Evolutionary conservation across 2,888 invertebrate genomes (phyloP).

Genomic region (Neoaliturus tenellus): DNA sequence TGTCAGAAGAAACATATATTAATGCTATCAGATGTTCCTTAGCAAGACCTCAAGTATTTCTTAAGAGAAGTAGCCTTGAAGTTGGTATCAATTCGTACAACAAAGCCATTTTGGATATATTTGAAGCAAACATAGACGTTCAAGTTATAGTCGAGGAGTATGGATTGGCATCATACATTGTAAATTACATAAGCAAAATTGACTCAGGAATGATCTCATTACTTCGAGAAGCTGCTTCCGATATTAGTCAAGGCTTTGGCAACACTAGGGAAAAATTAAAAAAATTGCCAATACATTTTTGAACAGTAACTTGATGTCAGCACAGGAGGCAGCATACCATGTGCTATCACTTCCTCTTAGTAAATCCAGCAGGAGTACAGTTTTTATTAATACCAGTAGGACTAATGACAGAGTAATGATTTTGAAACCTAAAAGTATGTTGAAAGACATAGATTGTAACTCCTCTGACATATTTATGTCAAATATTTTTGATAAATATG

Average conservation of each 20-base stretch:
- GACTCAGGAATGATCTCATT: not conserved
- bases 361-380: constrained; percentile 3
- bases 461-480: constrained; percentile 16
- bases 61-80: constrained; percentile 24
- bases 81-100: constrained; percentile 25
- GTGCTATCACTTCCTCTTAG: not conserved
- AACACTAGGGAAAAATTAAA: constrained; percentile 17
- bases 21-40: not conserved
- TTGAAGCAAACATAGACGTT: constrained; percentile 24
- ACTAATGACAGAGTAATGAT: constrained; percentile 1
- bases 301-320: not conserved
- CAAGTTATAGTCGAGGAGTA: constrained; percentile 8
- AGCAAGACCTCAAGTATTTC: constrained; percentile 15
- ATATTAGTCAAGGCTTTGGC: constrained; percentile 3
- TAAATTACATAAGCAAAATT: constrained; percentile 32
- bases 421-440: constrained; percentile 3
- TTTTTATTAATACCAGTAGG: constrained; percentile 17
- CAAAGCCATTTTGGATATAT: not conserved
- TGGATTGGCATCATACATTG: constrained; percentile 1
- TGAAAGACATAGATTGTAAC: not conserved
- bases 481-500: constrained; percentile 26
- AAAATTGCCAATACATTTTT: not conserved
- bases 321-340: not conserved
- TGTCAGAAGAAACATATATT: not conserved
- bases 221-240: not conserved